Conservation (phyloP, 2,888 invertebrate species). For the Monopis laevigella region DNA sequence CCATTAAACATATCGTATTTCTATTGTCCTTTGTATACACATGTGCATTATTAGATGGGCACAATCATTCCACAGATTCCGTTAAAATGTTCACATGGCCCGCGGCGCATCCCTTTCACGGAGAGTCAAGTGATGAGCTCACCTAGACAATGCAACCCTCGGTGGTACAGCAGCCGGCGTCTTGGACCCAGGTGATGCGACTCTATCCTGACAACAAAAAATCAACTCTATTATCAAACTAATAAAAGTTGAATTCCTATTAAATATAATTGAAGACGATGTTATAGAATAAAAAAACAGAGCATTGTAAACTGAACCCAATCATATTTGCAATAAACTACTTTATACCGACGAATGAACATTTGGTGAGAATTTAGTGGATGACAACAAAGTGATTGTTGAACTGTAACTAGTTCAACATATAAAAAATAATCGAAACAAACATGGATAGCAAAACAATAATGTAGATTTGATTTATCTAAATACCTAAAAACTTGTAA, state of each 20-base stretch:
- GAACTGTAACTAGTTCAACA: constrained; percentile 55
- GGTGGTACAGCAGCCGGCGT: constrained; percentile 27
- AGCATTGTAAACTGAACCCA: constrained; percentile 29
- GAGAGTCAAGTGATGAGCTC: constrained; percentile 57
- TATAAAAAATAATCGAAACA: constrained; percentile 40
- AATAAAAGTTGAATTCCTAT: constrained; percentile 19
- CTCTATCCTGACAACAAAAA: constrained; percentile 21
- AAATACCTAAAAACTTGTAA: too few species aligned
- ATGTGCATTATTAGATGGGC: constrained; percentile 25
- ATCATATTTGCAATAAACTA: constrained; percentile 14
- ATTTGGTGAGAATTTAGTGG: constrained; percentile 19
- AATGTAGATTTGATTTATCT: too few species aligned
- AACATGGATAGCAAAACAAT: too few species aligned
- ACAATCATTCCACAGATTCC: constrained; percentile 38
- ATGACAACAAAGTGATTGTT: constrained; percentile 50
- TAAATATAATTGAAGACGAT: constrained; percentile 21
- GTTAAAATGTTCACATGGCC: constrained; percentile 48
- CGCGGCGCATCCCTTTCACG: constrained; percentile 55
- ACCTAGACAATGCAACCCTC: constrained; percentile 42
- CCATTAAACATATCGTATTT: constrained; percentile 34
- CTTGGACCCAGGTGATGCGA: constrained; percentile 4
- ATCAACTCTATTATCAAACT: constrained; percentile 20
- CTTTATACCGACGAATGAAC: neutral
- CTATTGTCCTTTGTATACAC: constrained; percentile 32
- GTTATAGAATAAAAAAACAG: neutral